A percentile compares a stretch with the other conserved stretches of the same genome.
phyloP scores from a whole-genome alignment of 2,888 invertebrate species.

The Drosophila merina region DNA sequence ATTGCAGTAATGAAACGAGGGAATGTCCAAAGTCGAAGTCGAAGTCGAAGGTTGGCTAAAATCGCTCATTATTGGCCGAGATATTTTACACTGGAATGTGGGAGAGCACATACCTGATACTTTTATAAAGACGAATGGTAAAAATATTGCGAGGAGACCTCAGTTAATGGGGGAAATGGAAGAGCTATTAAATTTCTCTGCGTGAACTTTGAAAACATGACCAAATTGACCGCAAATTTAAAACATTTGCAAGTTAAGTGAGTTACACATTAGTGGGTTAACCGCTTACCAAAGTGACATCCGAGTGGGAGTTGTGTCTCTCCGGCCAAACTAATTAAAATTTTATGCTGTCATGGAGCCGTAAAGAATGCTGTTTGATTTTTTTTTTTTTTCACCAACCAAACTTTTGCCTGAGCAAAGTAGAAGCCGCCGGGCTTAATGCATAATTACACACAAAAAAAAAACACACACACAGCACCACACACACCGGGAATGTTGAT shows the following conservation, averaged over 20 bases:
- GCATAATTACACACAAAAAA: conserved; percentile 75
- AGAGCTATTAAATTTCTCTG: neutral
- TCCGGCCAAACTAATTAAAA: conserved; percentile 69
- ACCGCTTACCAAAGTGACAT: conserved; percentile 41
- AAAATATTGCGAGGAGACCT: no score
- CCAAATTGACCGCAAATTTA: conserved; percentile 23
- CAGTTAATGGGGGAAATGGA: no score
- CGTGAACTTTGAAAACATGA: neutral
- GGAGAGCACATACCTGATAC: no score
- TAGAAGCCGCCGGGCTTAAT: conserved; percentile 58
- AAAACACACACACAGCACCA: conserved; percentile 42
- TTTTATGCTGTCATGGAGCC: conserved; percentile 64
- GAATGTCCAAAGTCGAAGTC: neutral
- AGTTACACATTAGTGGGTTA: conserved; percentile 15
- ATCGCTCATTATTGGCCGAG: conserved; percentile 1
- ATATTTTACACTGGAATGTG: neutral
- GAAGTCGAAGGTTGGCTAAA: neutral
- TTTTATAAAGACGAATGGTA: no score
- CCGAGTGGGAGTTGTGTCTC: conserved; percentile 5
- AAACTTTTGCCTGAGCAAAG: conserved; percentile 48
- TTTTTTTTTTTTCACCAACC: neutral
- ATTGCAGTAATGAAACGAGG: conserved; percentile 17
- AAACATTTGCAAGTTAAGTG: conserved; percentile 1
- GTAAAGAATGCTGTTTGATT: conserved; percentile 55
- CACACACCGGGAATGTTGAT: conserved; percentile 74